phyloP scores from a whole-genome alignment of 2,888 invertebrate species.

The Pterostichus madidus region DNA sequence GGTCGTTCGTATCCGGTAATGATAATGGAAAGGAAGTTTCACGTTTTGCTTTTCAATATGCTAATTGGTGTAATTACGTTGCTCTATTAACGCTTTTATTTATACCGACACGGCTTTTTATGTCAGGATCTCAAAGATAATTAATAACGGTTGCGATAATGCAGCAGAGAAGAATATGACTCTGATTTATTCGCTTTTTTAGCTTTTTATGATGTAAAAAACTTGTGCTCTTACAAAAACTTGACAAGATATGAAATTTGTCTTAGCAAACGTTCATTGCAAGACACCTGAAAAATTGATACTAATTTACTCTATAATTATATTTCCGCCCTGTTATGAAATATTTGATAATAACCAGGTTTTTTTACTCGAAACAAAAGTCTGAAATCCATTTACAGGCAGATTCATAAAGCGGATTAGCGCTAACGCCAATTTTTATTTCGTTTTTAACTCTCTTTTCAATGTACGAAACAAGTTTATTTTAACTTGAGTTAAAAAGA shows the following conservation, averaged over 20 bases:
- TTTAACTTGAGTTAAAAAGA: too few relatives aligned
- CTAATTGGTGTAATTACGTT: conserved; percentile 60
- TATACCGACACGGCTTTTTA: conserved; percentile 59
- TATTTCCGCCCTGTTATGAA: conserved; percentile 10
- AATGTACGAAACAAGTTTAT: too few relatives aligned
- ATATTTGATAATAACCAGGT: neutral
- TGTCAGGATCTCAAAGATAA: conserved; percentile 46
- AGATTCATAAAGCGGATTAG: too few relatives aligned
- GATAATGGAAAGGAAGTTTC: conserved; percentile 53
- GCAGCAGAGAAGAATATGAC: conserved; percentile 40
- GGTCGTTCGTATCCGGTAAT: conserved; percentile 45
- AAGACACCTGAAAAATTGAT: conserved; percentile 36
- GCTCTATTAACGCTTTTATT: conserved; percentile 60
- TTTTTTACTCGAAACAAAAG: neutral
- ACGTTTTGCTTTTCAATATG: conserved; percentile 60
- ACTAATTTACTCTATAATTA: conserved; percentile 42
- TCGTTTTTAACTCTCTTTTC: too few relatives aligned
- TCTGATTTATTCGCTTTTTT: conserved; percentile 50
- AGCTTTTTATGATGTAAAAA: conserved; percentile 32
- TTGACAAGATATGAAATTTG: conserved; percentile 32
- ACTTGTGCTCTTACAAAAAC: conserved; percentile 4
- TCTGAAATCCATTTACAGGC: too few relatives aligned
- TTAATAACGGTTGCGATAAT: conserved; percentile 51
- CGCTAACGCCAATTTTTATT: too few relatives aligned
- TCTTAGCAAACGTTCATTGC: conserved; percentile 10